Evolutionary conservation across 2,113 vertebrate genomes (phyloP), one percentile per base, ranked within the genome.

Genomic region (Equus quagga): DNA sequence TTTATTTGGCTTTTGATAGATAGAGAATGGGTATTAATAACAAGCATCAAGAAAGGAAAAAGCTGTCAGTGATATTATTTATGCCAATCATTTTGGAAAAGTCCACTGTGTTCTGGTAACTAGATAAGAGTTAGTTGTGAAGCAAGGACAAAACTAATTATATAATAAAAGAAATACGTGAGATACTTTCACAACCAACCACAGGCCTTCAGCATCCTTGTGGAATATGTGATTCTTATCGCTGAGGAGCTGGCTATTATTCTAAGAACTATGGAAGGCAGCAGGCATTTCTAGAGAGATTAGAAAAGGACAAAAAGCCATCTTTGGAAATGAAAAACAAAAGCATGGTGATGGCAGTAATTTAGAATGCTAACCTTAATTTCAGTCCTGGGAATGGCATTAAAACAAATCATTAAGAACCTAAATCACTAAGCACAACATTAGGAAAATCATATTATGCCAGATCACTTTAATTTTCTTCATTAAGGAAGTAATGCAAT

Each of bases 331-430:
- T 56, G 21, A 49, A 54, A 36, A 56, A 49, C 31, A 13, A 65
- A 92, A 10, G 49, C 14, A 67, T 58, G 60, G 24, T 41, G 82
- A 88, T 18, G 15, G 73, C 8, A 89, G 36, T 62, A 73, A 82
- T 76, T 89, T 89, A 81, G 72, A 92, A 89, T 26, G 46, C 4
- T 89, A 92, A 79, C 62, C 36, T 80, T 94, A 92, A 92, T 84
- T 92, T 97, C 17, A 44, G 54, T 81, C 46, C 88, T 94, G 36
- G 31, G 28, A 84, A 89, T 85, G 44, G 18, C 31, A 58, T 81
- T 64, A 81, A 81, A 94, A 89, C 49, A 96, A 86, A 80, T 94
- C 24, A 64, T 92, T 85, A 92, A 75, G 46, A 92, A 41, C 46
- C 23, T 76, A 84, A 89, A 46, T 10, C 46, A 91, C 51, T 56